Evolutionary conservation across 2,113 vertebrate species (phyloP), one percentile per base, ranked within the genome.

Genomic region (Crotophaga sulcirostris): DNA sequence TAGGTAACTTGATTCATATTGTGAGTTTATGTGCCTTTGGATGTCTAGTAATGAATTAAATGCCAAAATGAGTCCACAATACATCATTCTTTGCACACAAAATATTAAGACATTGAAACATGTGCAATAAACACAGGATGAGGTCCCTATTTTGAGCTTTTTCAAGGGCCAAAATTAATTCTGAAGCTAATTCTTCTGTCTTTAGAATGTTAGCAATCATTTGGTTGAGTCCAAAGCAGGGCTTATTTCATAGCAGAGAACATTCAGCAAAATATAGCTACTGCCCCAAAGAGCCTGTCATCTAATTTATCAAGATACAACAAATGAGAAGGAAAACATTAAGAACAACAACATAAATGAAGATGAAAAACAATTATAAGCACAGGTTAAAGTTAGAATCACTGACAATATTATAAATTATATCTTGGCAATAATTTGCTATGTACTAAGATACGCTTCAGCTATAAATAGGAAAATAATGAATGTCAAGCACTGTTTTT

Each of bases 401-500:
- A 44, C 69, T 85, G 54, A 69, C 49, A 87, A 34, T 76, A 64
- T 78, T 91, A 89, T 58, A 44, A 91, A 94, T 87, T 64, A 89
- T 36, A 58, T 69, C 25, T 66, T 49, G 13, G 34, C 15, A 91
- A 80, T 74, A 91, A 87, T 87, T 91, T 69, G 6, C 20, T 52
- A 62, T 26, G 49, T 79, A 59, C 42, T 77, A 63, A 38, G 62
- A 74, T 77, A 60, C 63, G 63, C 12, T 51, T 38, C 51, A 72
- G 47, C n/a, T 83, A 79, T 66, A 94, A 91, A 83, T 59, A 77
- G 31, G 76, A 92, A 94, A 95, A 94, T 79, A 81, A 79, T 84
- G 67, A 79, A 89, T 40, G 74, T 49, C 70, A 81, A 81, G 66
- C 28, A 42, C 60, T 56, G 44, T 54, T 94, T 95, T 96, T 56